phyloP scores from a whole-genome alignment of 2,888 invertebrate species.

The Torymus texanus region DNA sequence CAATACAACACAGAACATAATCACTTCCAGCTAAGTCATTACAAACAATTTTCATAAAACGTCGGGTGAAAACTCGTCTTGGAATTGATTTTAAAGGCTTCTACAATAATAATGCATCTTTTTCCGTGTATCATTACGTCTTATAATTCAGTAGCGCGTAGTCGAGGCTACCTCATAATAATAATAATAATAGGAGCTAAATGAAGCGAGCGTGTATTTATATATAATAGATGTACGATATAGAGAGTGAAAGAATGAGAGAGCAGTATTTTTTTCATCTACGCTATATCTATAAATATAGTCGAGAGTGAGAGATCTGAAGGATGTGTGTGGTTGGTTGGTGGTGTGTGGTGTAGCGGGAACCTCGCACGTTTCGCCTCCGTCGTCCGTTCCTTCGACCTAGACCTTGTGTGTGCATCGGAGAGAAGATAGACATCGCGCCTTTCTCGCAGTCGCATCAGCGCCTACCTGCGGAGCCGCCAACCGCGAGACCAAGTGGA shows the following conservation, averaged over 20 bases:
- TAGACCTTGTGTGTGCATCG: neutral
- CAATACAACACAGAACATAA: slow-evolving; percentile 54
- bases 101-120: slow-evolving; percentile 40
- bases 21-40: slow-evolving; percentile 15
- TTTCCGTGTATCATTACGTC: slow-evolving; percentile 39
- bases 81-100: slow-evolving; percentile 55
- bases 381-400: slow-evolving; percentile 54
- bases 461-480: slow-evolving; percentile 84
- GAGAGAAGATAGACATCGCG: slow-evolving; percentile 32
- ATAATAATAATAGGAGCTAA: slow-evolving; percentile 31
- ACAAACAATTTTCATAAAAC: slow-evolving; percentile 51
- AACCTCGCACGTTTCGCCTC: slow-evolving; percentile 72
- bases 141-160: slow-evolving; percentile 14
- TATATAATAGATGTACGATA: slow-evolving; percentile 35
- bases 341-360: slow-evolving; percentile 70
- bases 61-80: slow-evolving; percentile 37
- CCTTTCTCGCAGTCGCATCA: slow-evolving; percentile 14
- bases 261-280: slow-evolving; percentile 38
- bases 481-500: slow-evolving; percentile 90
- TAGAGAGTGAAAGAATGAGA: slow-evolving; percentile 51
- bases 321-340: slow-evolving; percentile 55
- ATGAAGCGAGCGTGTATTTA: slow-evolving; percentile 31
- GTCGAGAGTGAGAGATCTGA: slow-evolving; percentile 45
- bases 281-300: too few relatives aligned
- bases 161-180: slow-evolving; percentile 25